Evolutionary conservation across 2,888 invertebrate genomes (phyloP).

Genomic region (Acleris emargana): DNA sequence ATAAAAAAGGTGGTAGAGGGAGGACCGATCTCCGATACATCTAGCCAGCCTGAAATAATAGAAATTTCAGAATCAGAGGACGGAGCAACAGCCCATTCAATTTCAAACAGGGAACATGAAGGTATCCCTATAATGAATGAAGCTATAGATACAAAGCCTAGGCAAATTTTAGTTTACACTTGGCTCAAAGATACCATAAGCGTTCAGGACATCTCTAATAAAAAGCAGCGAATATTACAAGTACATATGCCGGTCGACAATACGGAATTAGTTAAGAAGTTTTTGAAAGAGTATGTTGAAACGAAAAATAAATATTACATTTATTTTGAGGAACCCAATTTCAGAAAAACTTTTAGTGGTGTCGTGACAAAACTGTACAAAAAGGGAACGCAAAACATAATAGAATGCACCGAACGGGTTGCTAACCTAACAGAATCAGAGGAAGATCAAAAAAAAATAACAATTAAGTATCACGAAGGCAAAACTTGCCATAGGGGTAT

Average conservation of each 20-base stretch:
- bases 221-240: background rate
- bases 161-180: background rate
- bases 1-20: background rate
- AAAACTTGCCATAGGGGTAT: slow-evolving; percentile 44
- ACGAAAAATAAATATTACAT: slow-evolving; percentile 34
- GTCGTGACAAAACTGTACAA: slow-evolving; percentile 38
- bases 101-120: slow-evolving; percentile 25
- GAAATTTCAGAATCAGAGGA: slow-evolving; percentile 15
- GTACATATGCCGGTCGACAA: background rate
- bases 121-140: slow-evolving; percentile 46
- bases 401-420: slow-evolving; percentile 44
- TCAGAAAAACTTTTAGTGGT: slow-evolving; percentile 18
- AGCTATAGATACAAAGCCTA: slow-evolving; percentile 48
- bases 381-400: slow-evolving; percentile 20
- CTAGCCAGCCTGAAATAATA: background rate
- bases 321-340: slow-evolving; percentile 40
- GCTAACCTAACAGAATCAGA: slow-evolving; percentile 29
- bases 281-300: slow-evolving; percentile 36
- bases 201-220: background rate
- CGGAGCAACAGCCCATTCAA: slow-evolving; percentile 32
- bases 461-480: slow-evolving; percentile 41
- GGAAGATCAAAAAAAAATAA: slow-evolving; percentile 36
- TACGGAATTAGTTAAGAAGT: slow-evolving; percentile 32
- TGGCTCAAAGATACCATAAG: background rate
- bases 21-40: background rate